Evolutionary conservation across 2,888 invertebrate genomes (phyloP).

Genomic region (Phyllotreta cruciferae): DNA sequence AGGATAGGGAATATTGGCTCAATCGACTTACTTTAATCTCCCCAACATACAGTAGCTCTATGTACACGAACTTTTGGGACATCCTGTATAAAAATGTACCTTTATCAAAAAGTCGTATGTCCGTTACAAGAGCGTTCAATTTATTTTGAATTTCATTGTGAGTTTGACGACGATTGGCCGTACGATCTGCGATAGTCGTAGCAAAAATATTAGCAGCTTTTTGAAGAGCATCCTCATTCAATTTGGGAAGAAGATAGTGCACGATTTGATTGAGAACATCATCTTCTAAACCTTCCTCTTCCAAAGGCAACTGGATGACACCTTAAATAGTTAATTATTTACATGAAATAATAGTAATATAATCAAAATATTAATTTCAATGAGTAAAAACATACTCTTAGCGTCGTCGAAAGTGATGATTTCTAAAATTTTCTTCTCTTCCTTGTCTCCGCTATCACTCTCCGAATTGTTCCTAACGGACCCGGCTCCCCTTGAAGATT

Average conservation of each 20-base stretch:
- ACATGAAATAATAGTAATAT: slow-evolving; percentile 67
- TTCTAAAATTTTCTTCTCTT: slow-evolving; percentile 64
- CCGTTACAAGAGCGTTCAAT: slow-evolving; percentile 76
- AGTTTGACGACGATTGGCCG: slow-evolving; percentile 75
- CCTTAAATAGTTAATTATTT: slow-evolving; percentile 56
- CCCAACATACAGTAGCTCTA: too few relatives aligned
- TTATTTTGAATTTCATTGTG: slow-evolving; percentile 85
- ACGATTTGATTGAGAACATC: slow-evolving; percentile 75
- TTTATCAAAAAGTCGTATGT: slow-evolving; percentile 81
- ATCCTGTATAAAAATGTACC: slow-evolving; percentile 75
- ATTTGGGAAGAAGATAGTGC: slow-evolving; percentile 71
- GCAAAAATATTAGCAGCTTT: slow-evolving; percentile 79
- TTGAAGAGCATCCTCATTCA: slow-evolving; percentile 72
- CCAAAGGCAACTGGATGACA: slow-evolving; percentile 51
- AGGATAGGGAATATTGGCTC: too few relatives aligned
- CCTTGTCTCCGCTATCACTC: slow-evolving; percentile 72
- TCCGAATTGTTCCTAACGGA: slow-evolving; percentile 68
- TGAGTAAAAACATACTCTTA: slow-evolving; percentile 64
- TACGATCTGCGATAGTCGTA: slow-evolving; percentile 74
- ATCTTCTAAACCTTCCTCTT: slow-evolving; percentile 70
- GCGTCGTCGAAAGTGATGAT: slow-evolving; percentile 74
- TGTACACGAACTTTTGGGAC: too few relatives aligned
- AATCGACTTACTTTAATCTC: too few relatives aligned
- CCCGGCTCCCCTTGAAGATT: slow-evolving; percentile 68
- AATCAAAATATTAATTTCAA: too few relatives aligned